Percentiles rank a stretch among this genome's conserved stretches.
These are phyloP conservation scores for Sminthurides aquaticus DNA, from an alignment of 2,888 invertebrate species.

Conservation along the genomic window DNA sequence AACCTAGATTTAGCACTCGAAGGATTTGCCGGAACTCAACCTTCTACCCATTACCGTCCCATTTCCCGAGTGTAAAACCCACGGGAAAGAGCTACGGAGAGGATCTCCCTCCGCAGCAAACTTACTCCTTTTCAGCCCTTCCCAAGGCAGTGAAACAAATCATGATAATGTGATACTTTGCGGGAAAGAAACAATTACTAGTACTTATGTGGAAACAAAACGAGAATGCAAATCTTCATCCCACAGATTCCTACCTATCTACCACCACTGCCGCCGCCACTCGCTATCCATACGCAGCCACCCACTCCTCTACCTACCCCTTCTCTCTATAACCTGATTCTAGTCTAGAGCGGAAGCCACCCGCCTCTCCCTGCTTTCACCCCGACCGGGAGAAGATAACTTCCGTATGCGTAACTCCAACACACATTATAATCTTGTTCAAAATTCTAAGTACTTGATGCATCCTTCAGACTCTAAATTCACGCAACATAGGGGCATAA, in stretches of 20 bases:
- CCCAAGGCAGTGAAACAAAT: conserved; percentile 21
- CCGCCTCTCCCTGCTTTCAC: too few relatives aligned
- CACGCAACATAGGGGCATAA: too few relatives aligned
- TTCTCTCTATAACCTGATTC: not conserved
- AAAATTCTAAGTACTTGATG: not conserved
- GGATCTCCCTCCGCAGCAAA: too few relatives aligned
- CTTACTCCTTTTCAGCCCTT: not conserved
- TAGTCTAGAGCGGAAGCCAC: too few relatives aligned
- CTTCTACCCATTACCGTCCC: too few relatives aligned
- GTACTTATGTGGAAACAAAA: conserved; percentile 5
- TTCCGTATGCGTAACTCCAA: not conserved
- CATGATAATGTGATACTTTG: conserved; percentile 28
- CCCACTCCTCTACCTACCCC: not conserved
- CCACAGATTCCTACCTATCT: not conserved
- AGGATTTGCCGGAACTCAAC: too few relatives aligned
- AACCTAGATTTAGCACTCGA: too few relatives aligned
- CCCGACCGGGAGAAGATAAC: not conserved
- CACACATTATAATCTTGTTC: not conserved
- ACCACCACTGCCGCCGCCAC: not conserved
- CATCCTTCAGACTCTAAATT: too few relatives aligned
- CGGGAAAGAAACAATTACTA: conserved; percentile 26
- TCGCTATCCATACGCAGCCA: conserved; percentile 1
- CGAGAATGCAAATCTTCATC: not conserved
- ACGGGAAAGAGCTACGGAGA: too few relatives aligned
- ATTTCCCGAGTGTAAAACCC: too few relatives aligned